These are phyloP conservation scores for Rhaphigaster nebulosa DNA, from an alignment of 2,888 invertebrate genomes.

Conservation along the genomic window DNA sequence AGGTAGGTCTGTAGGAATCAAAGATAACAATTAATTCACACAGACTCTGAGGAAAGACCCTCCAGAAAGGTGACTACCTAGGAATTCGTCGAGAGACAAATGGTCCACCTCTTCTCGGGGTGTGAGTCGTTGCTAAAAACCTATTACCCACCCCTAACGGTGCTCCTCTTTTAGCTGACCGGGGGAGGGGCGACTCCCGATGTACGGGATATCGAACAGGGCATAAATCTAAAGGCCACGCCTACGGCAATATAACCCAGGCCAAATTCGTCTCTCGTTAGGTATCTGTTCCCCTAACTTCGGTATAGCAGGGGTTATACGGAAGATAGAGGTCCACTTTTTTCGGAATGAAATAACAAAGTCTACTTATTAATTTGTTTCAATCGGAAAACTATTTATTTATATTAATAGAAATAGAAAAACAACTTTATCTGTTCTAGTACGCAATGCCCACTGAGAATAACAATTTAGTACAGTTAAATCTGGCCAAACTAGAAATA, in stretches of 20 bases:
- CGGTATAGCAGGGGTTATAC: background rate
- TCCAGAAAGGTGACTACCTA: background rate
- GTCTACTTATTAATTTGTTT: background rate
- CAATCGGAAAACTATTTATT: background rate
- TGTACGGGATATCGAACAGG: constrained; percentile 43
- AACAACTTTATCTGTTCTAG: too few species aligned
- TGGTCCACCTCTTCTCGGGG: background rate
- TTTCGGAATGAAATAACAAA: background rate
- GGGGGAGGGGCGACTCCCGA: constrained; percentile 25
- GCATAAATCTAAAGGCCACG: constrained; percentile 42
- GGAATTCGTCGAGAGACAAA: constrained; percentile 15
- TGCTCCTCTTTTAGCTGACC: constrained; percentile 12
- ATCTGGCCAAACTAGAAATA: too few species aligned
- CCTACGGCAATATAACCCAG: constrained; percentile 27
- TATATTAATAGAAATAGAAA: background rate
- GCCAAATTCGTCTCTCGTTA: constrained; percentile 25
- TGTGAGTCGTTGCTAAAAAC: constrained; percentile 22
- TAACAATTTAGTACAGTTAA: too few species aligned
- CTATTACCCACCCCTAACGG: constrained; percentile 2
- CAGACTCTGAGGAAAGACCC: background rate
- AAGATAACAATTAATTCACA: background rate
- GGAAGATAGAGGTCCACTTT: background rate
- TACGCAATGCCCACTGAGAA: too few species aligned
- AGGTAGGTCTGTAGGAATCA: background rate
- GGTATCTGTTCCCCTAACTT: background rate